Percentiles rank a stretch among this genome's conserved stretches.
Conservation (phyloP, 2,113 vertebrate genomes). For the Sapayoa aenigma region DNA sequence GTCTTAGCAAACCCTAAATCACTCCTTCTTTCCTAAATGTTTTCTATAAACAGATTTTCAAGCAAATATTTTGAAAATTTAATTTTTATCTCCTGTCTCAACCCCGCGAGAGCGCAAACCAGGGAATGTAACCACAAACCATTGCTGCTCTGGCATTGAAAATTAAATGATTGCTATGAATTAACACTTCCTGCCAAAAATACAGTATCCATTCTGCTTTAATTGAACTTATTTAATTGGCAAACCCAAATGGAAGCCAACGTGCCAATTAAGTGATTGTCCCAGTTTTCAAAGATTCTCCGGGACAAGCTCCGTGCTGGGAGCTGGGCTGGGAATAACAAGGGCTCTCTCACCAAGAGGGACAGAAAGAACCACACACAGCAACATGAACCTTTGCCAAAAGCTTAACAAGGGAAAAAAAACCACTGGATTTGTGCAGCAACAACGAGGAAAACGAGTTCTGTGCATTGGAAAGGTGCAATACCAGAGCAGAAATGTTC, state of each 20-base stretch:
- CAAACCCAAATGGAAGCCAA: constrained; percentile 8
- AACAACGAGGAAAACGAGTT: background rate
- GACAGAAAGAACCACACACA: background rate
- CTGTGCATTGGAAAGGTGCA: background rate
- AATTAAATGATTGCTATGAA: background rate
- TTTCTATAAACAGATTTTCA: background rate
- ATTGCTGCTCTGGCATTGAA: background rate
- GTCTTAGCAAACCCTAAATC: background rate
- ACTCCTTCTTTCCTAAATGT: background rate
- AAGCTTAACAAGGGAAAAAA: background rate
- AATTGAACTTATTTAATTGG: constrained; percentile 34
- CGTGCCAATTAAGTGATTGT: constrained; percentile 20
- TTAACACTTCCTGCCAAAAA: constrained; percentile 20
- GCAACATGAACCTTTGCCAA: background rate
- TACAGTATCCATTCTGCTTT: background rate
- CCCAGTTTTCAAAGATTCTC: background rate
- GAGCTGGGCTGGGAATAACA: background rate
- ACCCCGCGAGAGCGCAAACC: background rate
- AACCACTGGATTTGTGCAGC: background rate
- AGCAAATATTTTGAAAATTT: background rate
- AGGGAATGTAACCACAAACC: background rate
- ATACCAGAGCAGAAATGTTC: background rate
- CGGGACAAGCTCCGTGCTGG: background rate
- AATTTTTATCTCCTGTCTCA: background rate
- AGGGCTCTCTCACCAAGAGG: background rate